Base-by-base conservation (phyloP, 2,797 vertebrate genomes). In the Geotrypetes seraphini region DNA sequence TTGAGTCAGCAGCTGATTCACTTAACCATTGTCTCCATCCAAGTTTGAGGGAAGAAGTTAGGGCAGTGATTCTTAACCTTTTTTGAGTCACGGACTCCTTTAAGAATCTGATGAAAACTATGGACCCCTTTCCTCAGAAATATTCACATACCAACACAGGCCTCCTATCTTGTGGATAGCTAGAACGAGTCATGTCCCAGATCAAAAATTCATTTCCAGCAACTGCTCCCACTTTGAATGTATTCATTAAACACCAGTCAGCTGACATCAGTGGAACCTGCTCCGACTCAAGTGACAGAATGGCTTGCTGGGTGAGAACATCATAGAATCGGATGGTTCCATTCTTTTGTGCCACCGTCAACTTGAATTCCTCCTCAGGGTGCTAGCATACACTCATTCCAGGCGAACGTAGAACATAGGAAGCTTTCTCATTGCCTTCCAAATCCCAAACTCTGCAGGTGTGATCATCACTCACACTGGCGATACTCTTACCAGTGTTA, bases 311-410 rank as follows among this genome's bases (percentile, higher is more conserved):
- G 31, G 85, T 85, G 36, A 89, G 51, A 43, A 97, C 79, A 65
- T 99, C 88, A 19, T 99, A 99, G 71, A 97, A 96, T 7, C 92
- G 84, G 36, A 99, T 88, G 0, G 79, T 89, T 30, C 93, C 95
- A 34, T 84, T 91, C 65, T 97, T 97, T 66, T 99, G 94, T 0
- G 95, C 94, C 42, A 97, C 93, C 92, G 97, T 92, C 51, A 99
- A 54, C 96, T 97, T 96, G 53, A 75, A 94, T 23, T 73, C 62
- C 45, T 97, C 95, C 43, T 92, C 85, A n/a, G 93, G 89, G 66
- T 97, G 93, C 96, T 96, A 99, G 68, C 91, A 93, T 37, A 99
- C 92, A 44, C 90, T 92, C 75, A 96, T 82, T 31, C 96, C 96
- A 33, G 96, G 89, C 39, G 96, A 97, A 43, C 77, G 78, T 30